A percentile compares a stretch with the other conserved stretches of the same genome.
These are phyloP conservation scores for Porites lutea DNA, from an alignment of 64 coral and sea anemone species.

Conservation along the genomic window DNA sequence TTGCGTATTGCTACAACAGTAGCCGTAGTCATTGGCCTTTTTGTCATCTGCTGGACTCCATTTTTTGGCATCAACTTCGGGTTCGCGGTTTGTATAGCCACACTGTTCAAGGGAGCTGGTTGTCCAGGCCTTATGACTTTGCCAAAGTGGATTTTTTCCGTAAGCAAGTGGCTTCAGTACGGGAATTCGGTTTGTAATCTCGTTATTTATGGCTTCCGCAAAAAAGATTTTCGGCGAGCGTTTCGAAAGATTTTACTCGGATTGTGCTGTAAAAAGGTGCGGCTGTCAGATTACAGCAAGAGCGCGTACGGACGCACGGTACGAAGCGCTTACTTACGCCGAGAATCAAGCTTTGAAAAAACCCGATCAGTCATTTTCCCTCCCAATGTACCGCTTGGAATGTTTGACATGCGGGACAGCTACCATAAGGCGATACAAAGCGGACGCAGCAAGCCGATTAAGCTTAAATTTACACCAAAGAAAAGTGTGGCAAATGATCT, in stretches of 20 bases:
- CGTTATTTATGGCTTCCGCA: conserved; percentile 82
- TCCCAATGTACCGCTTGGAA: not conserved
- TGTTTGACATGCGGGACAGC: too few relatives aligned
- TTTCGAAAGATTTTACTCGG: conserved; percentile 77
- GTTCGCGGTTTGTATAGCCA: conserved; percentile 26
- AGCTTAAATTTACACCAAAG: too few relatives aligned
- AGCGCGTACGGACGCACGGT: conserved; percentile 45
- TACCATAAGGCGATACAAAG: too few relatives aligned
- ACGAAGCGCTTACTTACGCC: too few relatives aligned
- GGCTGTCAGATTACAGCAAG: conserved; percentile 32
- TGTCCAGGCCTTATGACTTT: not conserved
- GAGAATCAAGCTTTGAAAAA: conserved; percentile 31
- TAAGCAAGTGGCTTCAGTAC: conserved; percentile 77
- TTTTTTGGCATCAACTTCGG: conserved; percentile 77
- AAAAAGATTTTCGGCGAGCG: conserved; percentile 79
- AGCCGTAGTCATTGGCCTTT: conserved; percentile 83
- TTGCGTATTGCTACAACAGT: conserved; percentile 90
- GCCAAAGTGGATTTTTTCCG: not conserved
- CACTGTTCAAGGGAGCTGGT: not conserved
- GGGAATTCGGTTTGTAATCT: conserved; percentile 85
- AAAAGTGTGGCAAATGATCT: not conserved
- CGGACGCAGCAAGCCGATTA: too few relatives aligned
- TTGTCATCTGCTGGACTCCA: conserved; percentile 71
- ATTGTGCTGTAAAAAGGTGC: conserved; percentile 34
- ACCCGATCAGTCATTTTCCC: conserved; percentile 68